Evolutionary conservation across 2,113 vertebrate species (phyloP).

Genomic region (Mobula hypostoma): DNA sequence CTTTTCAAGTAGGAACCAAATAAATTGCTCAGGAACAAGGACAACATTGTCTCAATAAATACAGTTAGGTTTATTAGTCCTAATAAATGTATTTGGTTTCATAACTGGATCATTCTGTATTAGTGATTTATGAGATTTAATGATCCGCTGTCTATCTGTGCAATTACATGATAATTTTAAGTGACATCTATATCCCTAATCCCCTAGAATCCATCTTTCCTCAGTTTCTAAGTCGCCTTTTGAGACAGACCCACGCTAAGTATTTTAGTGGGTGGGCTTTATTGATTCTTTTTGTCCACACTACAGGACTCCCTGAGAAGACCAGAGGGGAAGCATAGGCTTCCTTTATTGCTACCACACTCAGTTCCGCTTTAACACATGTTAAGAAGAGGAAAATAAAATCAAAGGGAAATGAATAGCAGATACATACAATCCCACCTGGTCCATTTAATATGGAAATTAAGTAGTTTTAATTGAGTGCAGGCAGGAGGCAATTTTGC

Average conservation of each 20-base stretch:
- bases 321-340: too few species aligned
- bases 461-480: conserved; percentile 76
- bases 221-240: not conserved
- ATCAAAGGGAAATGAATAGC: conserved; percentile 21
- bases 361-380: too few species aligned
- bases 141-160: too few species aligned
- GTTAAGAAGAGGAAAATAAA: not conserved
- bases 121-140: not conserved
- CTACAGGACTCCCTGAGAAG: too few species aligned
- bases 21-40: not conserved
- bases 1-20: not conserved
- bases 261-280: not conserved
- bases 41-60: not conserved
- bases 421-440: conserved; percentile 66
- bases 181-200: too few species aligned
- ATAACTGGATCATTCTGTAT: not conserved
- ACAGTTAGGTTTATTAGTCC: not conserved
- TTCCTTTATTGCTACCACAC: too few species aligned
- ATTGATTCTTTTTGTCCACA: not conserved
- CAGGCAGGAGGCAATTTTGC: conserved; percentile 77
- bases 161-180: not conserved
- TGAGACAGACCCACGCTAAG: not conserved
- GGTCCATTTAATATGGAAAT: conserved; percentile 73
- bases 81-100: not conserved
- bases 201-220: not conserved